Base-by-base conservation (phyloP, 1,140 invertebrate species). In the Papilio xuthus region DNA sequence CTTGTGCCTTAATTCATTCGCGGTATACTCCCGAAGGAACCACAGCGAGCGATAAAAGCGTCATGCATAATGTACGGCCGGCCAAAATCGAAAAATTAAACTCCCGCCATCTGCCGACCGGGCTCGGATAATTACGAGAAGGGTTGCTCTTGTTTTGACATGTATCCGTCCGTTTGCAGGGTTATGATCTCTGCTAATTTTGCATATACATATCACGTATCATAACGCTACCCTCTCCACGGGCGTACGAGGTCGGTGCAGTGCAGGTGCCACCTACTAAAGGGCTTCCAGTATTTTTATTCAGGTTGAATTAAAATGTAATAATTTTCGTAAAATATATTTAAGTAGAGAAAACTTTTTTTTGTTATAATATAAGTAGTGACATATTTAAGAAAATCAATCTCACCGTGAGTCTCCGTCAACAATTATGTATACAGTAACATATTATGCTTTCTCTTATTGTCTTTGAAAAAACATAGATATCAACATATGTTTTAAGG, bases 71-170 rank as follows among this genome's bases (percentile, higher is more conserved):
- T 93, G 88, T 86, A 93, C 82, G 81, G 81, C 79, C 84, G 91
- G 89, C 89, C 91, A 90, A 93, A 93, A 93, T 92, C 91, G 91
- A 93, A 92, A 93, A 93, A 93, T 93, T 93, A 92, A 92, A 92
- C 88, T 88, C 86, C 82, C 86, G 88, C 89, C 89, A 91, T 91
- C 90, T 92, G 90, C 84, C 88, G 86, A 87, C 82, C 81, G 86
- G 78, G 82, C 80, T 79, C 83, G 86, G 80, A 82, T 91, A 91
- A 92, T 92, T 90, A 90, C 85, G 80, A 83, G 85, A 85, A 86
- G 89, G 89, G 89, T 87, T 87, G 83, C 82, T 85, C 79, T 82
- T 89, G 89, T 90, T 90, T 86, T 90, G 89, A 90, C 89, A 86
- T 88, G 85, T 86, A 85, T 86, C 85, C 83, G 83, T 82, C 81